phyloP scores from a whole-genome alignment of 2,113 vertebrate species.

The Craseonycteris thonglongyai region DNA sequence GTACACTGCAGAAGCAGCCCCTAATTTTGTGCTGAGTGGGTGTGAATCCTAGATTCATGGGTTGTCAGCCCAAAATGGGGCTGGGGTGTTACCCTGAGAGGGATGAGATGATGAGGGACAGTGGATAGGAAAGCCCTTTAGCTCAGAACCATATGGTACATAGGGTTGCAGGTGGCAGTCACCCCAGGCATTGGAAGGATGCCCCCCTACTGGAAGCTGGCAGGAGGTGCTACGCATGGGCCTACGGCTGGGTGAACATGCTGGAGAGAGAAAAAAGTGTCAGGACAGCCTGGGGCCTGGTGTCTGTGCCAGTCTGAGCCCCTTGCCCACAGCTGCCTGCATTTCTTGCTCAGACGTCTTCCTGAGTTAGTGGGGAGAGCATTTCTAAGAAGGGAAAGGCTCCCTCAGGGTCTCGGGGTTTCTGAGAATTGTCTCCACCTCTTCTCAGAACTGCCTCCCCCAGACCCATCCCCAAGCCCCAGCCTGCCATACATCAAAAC shows the following conservation, averaged over 20 bases:
- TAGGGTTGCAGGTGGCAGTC: rapidly evolving
- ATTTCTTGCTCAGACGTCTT: not conserved
- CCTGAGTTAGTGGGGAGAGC: not conserved
- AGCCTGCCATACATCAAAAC: not conserved
- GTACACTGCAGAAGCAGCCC: rapidly evolving
- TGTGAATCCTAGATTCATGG: not conserved
- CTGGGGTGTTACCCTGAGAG: not conserved
- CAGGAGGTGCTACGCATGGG: not conserved
- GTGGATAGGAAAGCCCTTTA: too few relatives aligned
- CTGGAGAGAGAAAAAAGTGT: not conserved
- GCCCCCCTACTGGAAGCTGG: not conserved
- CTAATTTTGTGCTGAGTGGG: not conserved
- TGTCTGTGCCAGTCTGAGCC: not conserved
- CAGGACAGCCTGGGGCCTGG: too few relatives aligned
- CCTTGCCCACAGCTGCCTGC: not conserved
- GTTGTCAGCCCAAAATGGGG: not conserved
- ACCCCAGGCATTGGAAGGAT: not conserved
- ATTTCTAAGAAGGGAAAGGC: conserved; percentile 36
- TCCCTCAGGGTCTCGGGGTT: conserved; percentile 25
- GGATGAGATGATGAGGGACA: not conserved
- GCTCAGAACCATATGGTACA: not conserved
- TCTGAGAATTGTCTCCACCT: conserved; percentile 36
- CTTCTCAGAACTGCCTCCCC: conserved; percentile 42
- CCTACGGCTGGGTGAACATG: not conserved
- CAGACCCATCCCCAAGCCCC: not conserved